Evolutionary conservation across 2,797 vertebrate species (phyloP), one percentile per base, ranked within the genome.

Genomic region (Coccyzus lansbergi): DNA sequence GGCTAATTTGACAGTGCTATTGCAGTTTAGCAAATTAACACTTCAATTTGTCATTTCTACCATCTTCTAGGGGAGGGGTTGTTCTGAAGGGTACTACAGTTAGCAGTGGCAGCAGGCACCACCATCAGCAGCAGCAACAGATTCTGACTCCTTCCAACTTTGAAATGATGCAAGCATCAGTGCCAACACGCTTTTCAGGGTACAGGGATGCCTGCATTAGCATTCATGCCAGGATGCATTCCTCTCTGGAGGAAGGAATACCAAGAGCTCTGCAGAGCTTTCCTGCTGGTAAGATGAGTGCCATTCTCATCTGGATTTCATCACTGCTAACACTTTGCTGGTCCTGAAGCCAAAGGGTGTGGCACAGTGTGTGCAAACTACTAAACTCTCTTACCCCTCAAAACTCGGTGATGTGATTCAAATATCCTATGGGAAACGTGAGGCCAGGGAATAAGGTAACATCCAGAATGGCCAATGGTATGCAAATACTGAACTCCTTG

Each of bases 21-120:
- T 92, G 36, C 87, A 88, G 69, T 87, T 92, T 82, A 95, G 62
- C 84, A 83, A 94, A 95, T 95, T 93, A 93, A 83, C 93, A 52
- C 84, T 92, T 93, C 83, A 72, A 9, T 92, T 96, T 91, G 77
- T 91, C 56, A 33, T 92, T 93, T 36, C 72, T 91, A 31, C 70
- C 8, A 8, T 72, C 69, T 90, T 59, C 82, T 56, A 76, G 48
- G 15, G 49, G 29, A 94, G 46, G 26, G 29, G 19, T 38, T 75
- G 17, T 75, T 89, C 62, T 33, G 40, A 85, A 83, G 71, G 46
- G 24, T 64, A 48, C 18, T 53, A 34, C 46, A 71, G 72, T 70
- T 78, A 69, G 34, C 25, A 9, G 67, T 36, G 84, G 69, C 65
- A 93, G 49, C 53, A 51, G 79, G 51, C 46, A 75, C 46, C 38